phyloP scores from a whole-genome alignment of 2,113 vertebrate species.

The Rhinogobius similis region DNA sequence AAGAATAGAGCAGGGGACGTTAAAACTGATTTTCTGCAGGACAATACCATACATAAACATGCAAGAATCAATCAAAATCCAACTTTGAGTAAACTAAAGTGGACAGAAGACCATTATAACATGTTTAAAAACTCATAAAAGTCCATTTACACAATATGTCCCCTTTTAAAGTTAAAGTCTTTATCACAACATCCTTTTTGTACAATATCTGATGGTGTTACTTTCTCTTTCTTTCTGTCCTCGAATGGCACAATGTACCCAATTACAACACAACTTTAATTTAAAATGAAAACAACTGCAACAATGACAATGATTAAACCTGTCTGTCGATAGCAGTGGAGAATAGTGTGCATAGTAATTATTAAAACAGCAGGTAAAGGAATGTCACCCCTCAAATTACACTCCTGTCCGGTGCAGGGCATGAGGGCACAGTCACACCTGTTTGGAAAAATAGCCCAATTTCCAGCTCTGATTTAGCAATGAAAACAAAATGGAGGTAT shows the following conservation, averaged over 20 bases:
- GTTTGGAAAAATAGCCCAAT: slow-evolving; percentile 33
- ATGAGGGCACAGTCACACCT: slow-evolving; percentile 26
- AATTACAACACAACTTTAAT: slow-evolving; percentile 25
- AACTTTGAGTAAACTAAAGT: too few species aligned
- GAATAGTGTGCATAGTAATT: slow-evolving; percentile 47
- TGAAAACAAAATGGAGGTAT: slow-evolving; percentile 41
- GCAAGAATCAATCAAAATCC: too few species aligned
- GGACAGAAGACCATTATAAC: too few species aligned
- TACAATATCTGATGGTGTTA: background rate
- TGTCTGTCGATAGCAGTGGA: slow-evolving; percentile 37
- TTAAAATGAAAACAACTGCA: slow-evolving; percentile 26
- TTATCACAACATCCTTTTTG: too few species aligned
- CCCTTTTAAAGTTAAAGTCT: too few species aligned
- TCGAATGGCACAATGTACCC: slow-evolving; percentile 5
- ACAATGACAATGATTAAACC: slow-evolving; percentile 19
- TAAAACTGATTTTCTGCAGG: too few species aligned
- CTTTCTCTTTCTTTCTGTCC: background rate
- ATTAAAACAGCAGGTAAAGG: slow-evolving; percentile 47
- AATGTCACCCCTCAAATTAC: slow-evolving; percentile 52
- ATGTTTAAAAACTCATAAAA: too few species aligned
- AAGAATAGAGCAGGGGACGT: too few species aligned
- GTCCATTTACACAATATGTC: too few species aligned
- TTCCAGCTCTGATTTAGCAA: slow-evolving; percentile 29
- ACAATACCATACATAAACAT: too few species aligned
- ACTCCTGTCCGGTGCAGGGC: slow-evolving; percentile 38